Percentiles rank a stretch among this genome's conserved stretches.
These are phyloP conservation scores for Eudemis profundana DNA, from an alignment of 2,888 invertebrate genomes.

Conservation along the genomic window DNA sequence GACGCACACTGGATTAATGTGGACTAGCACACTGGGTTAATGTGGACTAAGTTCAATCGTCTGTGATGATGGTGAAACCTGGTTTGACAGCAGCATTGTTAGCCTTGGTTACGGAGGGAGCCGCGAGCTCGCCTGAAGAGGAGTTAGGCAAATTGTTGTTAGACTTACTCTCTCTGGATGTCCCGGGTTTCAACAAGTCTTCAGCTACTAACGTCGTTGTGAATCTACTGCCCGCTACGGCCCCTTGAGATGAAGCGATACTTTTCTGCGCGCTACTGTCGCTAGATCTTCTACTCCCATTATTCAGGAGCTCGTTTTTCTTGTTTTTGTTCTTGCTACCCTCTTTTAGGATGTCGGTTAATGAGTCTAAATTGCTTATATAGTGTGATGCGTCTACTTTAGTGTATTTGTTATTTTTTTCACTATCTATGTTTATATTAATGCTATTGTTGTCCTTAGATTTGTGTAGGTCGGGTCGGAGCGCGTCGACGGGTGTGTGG, in stretches of 20 bases:
- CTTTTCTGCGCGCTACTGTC: constrained; percentile 74
- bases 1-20: constrained; percentile 37
- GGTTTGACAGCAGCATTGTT: constrained; percentile 67
- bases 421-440: constrained; percentile 71
- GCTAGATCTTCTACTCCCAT: constrained; percentile 73
- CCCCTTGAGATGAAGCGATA: constrained; percentile 55
- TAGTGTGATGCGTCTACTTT: constrained; percentile 60
- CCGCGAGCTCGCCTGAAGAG: constrained; percentile 47
- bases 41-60: constrained; percentile 52
- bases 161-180: constrained; percentile 61
- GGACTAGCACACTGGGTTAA: constrained; percentile 38
- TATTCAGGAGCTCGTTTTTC: constrained; percentile 68
- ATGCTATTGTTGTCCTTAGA: constrained; percentile 76
- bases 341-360: constrained; percentile 65
- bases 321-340: constrained; percentile 57
- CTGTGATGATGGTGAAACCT: constrained; percentile 70
- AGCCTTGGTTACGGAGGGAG: constrained; percentile 71
- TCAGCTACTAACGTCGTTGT: constrained; percentile 76
- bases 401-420: constrained; percentile 64
- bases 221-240: constrained; percentile 69
- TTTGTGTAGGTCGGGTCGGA: constrained; percentile 69
- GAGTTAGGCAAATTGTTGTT: constrained; percentile 55
- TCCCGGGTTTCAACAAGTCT: constrained; percentile 60
- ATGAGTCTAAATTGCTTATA: constrained; percentile 62
- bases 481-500: constrained; percentile 61